phyloP scores from a whole-genome alignment of 2,113 vertebrate genomes.

The Macquaria australasica region DNA sequence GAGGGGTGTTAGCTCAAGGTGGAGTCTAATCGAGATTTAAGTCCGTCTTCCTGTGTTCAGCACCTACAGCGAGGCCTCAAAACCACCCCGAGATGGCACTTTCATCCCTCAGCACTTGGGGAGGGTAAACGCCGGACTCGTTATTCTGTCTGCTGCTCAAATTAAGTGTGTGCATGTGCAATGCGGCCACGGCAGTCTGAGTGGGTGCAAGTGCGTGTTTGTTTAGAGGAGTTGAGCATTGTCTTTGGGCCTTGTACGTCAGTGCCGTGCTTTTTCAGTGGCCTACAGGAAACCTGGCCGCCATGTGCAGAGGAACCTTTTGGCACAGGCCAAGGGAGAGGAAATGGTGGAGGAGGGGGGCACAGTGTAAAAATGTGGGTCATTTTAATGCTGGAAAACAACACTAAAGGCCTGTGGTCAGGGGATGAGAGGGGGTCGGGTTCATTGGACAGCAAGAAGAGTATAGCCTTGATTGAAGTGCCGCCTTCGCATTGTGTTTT shows the following conservation, averaged over 20 bases:
- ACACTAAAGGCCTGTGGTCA: constrained; percentile 63
- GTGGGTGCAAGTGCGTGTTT: constrained; percentile 73
- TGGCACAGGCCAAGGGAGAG: constrained; percentile 84
- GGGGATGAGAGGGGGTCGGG: constrained; percentile 23
- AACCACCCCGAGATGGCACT: constrained; percentile 49
- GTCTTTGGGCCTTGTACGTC: constrained; percentile 83
- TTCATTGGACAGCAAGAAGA: constrained; percentile 52
- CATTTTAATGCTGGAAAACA: constrained; percentile 85
- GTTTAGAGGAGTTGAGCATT: constrained; percentile 83
- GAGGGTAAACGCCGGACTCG: constrained; percentile 33
- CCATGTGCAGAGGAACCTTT: constrained; percentile 88
- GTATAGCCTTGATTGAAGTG: constrained; percentile 69
- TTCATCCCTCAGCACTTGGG: constrained; percentile 3
- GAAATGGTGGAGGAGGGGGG: constrained; percentile 75
- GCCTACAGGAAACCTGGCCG: constrained; percentile 84
- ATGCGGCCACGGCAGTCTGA: constrained; percentile 37
- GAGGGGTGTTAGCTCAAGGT: constrained; percentile 45
- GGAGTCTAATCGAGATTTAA: constrained; percentile 70
- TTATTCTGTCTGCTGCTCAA: constrained; percentile 56
- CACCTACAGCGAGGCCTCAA: constrained; percentile 33
- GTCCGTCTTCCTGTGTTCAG: constrained; percentile 70
- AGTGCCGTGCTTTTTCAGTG: constrained; percentile 81
- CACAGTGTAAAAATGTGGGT: constrained; percentile 78
- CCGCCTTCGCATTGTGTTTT: constrained; percentile 61
- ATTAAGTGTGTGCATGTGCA: constrained; percentile 46